phyloP scores from a whole-genome alignment of 92 coral and sea anemone genomes.

The Porites lobata region DNA sequence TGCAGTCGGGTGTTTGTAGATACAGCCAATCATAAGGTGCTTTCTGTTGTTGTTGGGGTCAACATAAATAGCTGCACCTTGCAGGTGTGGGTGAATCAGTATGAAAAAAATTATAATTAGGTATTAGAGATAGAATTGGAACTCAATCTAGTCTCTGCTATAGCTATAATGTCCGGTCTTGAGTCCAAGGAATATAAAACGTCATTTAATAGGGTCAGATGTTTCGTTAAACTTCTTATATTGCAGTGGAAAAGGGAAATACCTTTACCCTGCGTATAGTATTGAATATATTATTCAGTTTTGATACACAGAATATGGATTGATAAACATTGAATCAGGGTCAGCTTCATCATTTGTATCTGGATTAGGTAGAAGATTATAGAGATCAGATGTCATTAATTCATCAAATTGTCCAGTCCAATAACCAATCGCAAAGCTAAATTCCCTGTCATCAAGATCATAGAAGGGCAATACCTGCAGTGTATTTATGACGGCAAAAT shows the following conservation, averaged over 20 bases:
- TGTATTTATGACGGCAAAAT: background rate
- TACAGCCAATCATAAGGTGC: no score
- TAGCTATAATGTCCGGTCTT: conserved; percentile 56
- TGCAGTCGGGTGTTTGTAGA: no score
- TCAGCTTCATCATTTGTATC: no score
- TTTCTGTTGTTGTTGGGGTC: no score
- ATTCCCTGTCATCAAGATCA: conserved; percentile 31
- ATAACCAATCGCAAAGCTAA: conserved; percentile 27
- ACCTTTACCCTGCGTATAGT: background rate
- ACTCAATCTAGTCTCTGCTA: conserved; percentile 68
- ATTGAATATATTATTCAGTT: background rate
- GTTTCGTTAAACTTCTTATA: conserved; percentile 67
- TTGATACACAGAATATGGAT: background rate
- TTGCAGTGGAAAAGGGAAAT: conserved; percentile 54
- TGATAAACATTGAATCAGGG: no score
- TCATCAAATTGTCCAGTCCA: conserved; percentile 28
- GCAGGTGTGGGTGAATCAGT: conserved; percentile 54
- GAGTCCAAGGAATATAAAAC: conserved; percentile 9
- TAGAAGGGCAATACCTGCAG: conserved; percentile 24
- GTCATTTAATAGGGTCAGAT: conserved; percentile 41
- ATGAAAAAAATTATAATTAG: conserved; percentile 54
- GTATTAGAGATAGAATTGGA: conserved; percentile 30
- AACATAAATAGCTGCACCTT: conserved; percentile 46
- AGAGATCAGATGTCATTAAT: conserved; percentile 39
- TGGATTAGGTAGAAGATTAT: conserved; percentile 6